Percentiles rank a stretch among this genome's conserved stretches.
These are phyloP conservation scores for Clusia tigrina DNA, from an alignment of 2,888 invertebrate genomes.

Conservation along the genomic window DNA sequence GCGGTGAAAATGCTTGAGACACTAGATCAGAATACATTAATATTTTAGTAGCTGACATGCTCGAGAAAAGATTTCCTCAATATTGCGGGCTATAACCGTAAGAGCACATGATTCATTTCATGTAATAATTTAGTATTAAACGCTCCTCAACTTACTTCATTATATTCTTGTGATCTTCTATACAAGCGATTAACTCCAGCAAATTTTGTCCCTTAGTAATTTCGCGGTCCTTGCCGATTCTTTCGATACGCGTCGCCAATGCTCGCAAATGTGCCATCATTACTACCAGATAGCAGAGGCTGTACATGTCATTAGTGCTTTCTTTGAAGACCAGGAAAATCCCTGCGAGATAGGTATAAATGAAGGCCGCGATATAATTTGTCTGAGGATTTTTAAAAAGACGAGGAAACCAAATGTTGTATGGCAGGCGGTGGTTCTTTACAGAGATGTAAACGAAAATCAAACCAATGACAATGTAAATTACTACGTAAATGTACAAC, in stretches of 20 bases:
- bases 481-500: constrained; percentile 30
- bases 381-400: constrained; percentile 25
- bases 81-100: too few species aligned
- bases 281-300: constrained; percentile 37
- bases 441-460: constrained; percentile 31
- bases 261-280: constrained; percentile 39
- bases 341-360: constrained; percentile 30
- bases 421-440: constrained; percentile 28
- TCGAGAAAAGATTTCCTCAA: too few species aligned
- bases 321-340: constrained; percentile 29
- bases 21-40: too few species aligned
- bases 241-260: constrained; percentile 34
- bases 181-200: constrained; percentile 38
- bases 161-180: constrained; percentile 41
- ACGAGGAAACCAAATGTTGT: constrained; percentile 38
- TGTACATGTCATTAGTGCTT: constrained; percentile 37
- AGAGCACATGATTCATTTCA: too few species aligned
- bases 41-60: background rate
- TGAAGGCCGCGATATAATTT: constrained; percentile 31
- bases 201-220: constrained; percentile 31
- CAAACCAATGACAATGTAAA: constrained; percentile 33
- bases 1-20: too few species aligned
- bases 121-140: too few species aligned
- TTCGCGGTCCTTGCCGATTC: constrained; percentile 34
- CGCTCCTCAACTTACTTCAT: constrained; percentile 39